These are phyloP conservation scores for Diplodus sargus DNA, from an alignment of 2,797 vertebrate genomes.

Conservation along the genomic window DNA sequence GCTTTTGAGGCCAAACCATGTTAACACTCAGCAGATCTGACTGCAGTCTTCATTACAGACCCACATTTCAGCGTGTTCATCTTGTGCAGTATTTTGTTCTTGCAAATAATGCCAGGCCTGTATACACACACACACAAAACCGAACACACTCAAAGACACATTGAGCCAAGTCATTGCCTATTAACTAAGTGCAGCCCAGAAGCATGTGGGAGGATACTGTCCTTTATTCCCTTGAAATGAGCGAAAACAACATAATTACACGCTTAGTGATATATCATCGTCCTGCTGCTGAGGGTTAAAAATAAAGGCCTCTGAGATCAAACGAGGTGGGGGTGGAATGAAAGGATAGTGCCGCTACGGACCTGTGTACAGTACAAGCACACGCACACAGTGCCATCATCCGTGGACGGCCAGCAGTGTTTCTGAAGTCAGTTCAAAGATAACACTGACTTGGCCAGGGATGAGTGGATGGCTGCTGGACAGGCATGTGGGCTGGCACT, in stretches of 20 bases:
- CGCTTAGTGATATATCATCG: constrained; percentile 51
- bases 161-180: constrained; percentile 34
- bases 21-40: constrained; percentile 19
- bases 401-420: constrained; percentile 53
- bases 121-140: neutral
- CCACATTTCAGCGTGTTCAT: constrained; percentile 22
- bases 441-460: constrained; percentile 76
- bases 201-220: constrained; percentile 54
- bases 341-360: constrained; percentile 46
- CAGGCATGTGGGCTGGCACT: constrained; percentile 63
- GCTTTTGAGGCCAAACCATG: neutral
- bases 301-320: constrained; percentile 62
- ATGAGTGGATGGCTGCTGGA: constrained; percentile 73
- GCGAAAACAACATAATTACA: constrained; percentile 72
- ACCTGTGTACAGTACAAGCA: constrained; percentile 48
- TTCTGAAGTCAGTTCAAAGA: constrained; percentile 84
- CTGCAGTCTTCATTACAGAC: constrained; percentile 10
- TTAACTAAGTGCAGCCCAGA: constrained; percentile 55
- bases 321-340: constrained; percentile 43
- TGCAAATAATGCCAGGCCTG: neutral
- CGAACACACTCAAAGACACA: constrained; percentile 6
- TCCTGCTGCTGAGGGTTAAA: constrained; percentile 59
- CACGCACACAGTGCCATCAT: constrained; percentile 45
- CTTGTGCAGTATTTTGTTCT: constrained; percentile 1
- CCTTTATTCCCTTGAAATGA: constrained; percentile 65